Evolutionary conservation across 2,888 invertebrate genomes (phyloP).

Genomic region (Trimorus sp.): DNA sequence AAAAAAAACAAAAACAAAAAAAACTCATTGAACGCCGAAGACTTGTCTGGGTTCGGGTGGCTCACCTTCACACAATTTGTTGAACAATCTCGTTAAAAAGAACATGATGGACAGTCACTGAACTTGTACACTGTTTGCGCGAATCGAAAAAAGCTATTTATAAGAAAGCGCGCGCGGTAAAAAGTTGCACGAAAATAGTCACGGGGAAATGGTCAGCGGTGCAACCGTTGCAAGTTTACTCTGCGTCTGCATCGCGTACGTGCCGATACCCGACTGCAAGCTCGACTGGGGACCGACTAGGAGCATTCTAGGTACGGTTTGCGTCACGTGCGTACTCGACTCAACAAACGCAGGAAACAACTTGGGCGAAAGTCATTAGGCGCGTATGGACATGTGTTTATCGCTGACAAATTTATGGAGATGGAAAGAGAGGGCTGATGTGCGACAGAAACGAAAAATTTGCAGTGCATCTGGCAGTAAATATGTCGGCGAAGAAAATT

Average conservation of each 20-base stretch:
- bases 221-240: constrained; percentile 46
- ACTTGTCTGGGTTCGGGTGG: not conserved
- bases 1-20: too few relatives aligned
- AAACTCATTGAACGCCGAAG: too few relatives aligned
- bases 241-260: constrained; percentile 58
- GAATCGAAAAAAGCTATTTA: constrained; percentile 22
- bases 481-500: too few relatives aligned
- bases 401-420: constrained; percentile 43
- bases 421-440: not conserved
- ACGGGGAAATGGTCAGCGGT: constrained; percentile 20
- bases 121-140: not conserved
- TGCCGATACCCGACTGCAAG: constrained; percentile 54
- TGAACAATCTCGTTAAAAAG: constrained; percentile 20
- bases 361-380: constrained; percentile 46
- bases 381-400: constrained; percentile 40
- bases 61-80: constrained; percentile 23
- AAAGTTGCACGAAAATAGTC: constrained; percentile 46
- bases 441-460: too few relatives aligned
- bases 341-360: constrained; percentile 52
- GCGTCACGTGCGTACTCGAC: constrained; percentile 51
- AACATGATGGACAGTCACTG: constrained; percentile 12
- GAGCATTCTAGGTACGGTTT: constrained; percentile 60
- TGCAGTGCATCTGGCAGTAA: too few relatives aligned
- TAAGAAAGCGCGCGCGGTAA: constrained; percentile 19
- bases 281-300: constrained; percentile 16